These are phyloP conservation scores for Brachionus paranguensis DNA, from an alignment of 1,140 invertebrate genomes.

Conservation along the genomic window DNA sequence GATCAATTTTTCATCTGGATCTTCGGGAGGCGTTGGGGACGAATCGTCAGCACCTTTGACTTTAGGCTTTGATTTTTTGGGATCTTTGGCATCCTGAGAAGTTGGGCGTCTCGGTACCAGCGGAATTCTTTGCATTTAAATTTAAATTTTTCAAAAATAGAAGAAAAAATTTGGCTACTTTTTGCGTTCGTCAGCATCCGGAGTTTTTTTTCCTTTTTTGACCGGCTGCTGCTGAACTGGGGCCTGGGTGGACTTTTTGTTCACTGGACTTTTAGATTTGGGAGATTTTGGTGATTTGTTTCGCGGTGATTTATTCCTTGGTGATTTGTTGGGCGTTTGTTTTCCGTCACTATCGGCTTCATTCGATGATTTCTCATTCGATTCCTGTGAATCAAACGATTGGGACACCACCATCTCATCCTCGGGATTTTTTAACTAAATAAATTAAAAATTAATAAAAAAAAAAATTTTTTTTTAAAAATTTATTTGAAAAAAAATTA, in stretches of 20 bases:
- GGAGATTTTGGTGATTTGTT: slow-evolving; percentile 45
- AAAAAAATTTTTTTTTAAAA: neutral
- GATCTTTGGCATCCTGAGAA: slow-evolving; percentile 39
- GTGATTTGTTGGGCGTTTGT: slow-evolving; percentile 43
- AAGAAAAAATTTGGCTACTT: neutral
- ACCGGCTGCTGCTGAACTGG: slow-evolving; percentile 45
- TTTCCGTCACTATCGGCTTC: neutral
- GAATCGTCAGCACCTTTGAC: slow-evolving; percentile 42
- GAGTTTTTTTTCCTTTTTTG: slow-evolving; percentile 42
- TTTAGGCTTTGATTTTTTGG: slow-evolving; percentile 42
- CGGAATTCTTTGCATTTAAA: slow-evolving; percentile 47
- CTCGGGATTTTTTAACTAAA: slow-evolving; percentile 15
- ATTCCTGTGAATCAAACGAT: neutral
- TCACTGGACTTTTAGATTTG: slow-evolving; percentile 22
- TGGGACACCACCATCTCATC: neutral
- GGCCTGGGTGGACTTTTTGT: slow-evolving; percentile 41
- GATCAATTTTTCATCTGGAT: slow-evolving; percentile 52
- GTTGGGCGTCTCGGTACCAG: slow-evolving; percentile 48
- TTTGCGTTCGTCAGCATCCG: slow-evolving; percentile 3
- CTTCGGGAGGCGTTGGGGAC: slow-evolving; percentile 48
- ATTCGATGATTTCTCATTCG: neutral
- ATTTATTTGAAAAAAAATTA: neutral
- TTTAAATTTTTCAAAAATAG: neutral
- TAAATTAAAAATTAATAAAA: neutral
- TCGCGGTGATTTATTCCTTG: slow-evolving; percentile 45